Base-by-base conservation (phyloP, 2,797 vertebrate genomes). In the Crocodylus rhombifer region DNA sequence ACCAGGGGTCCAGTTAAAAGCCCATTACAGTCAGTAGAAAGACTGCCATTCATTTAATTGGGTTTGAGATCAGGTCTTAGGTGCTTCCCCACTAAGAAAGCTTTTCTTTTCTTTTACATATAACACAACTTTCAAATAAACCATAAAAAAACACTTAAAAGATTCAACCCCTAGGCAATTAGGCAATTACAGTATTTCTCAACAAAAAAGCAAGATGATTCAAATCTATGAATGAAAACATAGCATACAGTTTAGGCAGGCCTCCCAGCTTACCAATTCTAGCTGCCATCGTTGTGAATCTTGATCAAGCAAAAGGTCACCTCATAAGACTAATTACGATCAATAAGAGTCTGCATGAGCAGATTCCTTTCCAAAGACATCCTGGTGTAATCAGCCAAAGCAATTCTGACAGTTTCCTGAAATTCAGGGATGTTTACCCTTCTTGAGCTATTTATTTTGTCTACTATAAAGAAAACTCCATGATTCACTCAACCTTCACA, bases 41-140 rank as follows among this genome's bases (percentile, higher is more conserved):
- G 21, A 80, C n/a, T 74, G 78, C 51, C 2, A n/a, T 85, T 91
- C 73, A 64, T 80, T 86, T 86, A 78, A 55, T 42, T 73, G 33
- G 69, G 30, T 78, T 90, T 71, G 42, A 25, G 21, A 89, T 74
- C 65, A 20, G 20, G 23, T 69, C 51, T 58, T 80, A 30, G 8
- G 30, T 89, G 62, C 3, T 2, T 61, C 63, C 86, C 14, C 23
- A 83, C 26, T 67, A 33, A 64, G 4, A 13, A 94, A 81, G n/a
- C 28, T 90, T 30, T 87, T 88, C 42, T 81, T 76, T 36, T 67
- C 26, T 87, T 77, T 95, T 90, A 63, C 51, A 7, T 82, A 91
- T 91, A 21, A 55, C 58, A 76, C 42, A 89, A 91, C 77, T 95
- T 86, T 36, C 10, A 81, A 80, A 86, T 83, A 26, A 84, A 84